Conservation (phyloP, 1,140 invertebrate species). For the Neodiprion virginianus region DNA sequence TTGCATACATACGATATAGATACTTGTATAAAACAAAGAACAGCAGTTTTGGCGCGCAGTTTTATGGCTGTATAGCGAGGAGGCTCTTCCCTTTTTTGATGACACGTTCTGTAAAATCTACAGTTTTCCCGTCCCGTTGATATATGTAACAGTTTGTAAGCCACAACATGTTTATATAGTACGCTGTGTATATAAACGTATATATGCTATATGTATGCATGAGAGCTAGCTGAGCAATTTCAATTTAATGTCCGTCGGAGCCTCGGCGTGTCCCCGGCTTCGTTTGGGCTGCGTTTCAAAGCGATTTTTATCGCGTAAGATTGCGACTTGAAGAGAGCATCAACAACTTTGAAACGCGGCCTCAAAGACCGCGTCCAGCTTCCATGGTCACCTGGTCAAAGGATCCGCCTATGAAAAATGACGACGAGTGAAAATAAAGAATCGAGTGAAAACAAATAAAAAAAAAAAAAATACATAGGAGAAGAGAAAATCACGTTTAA, state of each 20-base stretch:
- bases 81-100: background rate
- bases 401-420: too few relatives aligned
- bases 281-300: background rate
- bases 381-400: too few relatives aligned
- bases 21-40: background rate
- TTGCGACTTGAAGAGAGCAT: background rate
- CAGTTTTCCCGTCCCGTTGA: background rate
- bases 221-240: background rate
- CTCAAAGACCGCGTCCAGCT: too few relatives aligned
- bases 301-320: background rate
- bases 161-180: background rate
- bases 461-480: background rate
- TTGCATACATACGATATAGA: too few relatives aligned
- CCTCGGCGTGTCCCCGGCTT: background rate
- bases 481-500: background rate
- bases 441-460: background rate
- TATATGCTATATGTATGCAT: background rate
- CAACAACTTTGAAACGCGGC: background rate
- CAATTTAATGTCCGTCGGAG: background rate
- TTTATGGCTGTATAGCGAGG: background rate
- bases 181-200: background rate
- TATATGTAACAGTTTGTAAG: background rate
- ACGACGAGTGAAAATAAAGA: background rate
- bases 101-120: background rate
- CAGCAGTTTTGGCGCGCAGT: background rate